Conservation (phyloP, 2,888 invertebrate species). For the Drosophila glabriapex region DNA sequence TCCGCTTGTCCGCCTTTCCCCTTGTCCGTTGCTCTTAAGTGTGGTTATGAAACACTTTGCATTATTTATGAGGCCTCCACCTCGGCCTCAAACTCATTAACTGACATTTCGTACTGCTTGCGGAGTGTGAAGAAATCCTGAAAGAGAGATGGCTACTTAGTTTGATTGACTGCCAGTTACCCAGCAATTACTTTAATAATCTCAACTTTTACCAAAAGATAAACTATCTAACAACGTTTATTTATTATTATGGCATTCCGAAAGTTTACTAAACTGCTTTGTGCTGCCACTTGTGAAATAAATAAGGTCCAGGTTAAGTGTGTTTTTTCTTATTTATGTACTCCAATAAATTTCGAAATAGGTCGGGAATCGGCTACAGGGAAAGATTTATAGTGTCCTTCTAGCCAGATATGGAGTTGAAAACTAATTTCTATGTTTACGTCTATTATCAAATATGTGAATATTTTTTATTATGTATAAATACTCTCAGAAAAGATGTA, state of each 20-base stretch:
- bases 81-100: conserved; percentile 60
- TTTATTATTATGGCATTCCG: background rate
- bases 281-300: background rate
- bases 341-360: background rate
- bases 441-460: background rate
- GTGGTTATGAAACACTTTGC: conserved; percentile 69
- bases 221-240: background rate
- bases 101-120: conserved; percentile 20
- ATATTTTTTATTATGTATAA: background rate
- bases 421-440: background rate
- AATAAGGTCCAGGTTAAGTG: background rate
- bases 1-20: background rate
- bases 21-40: conserved; percentile 29
- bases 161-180: conserved; percentile 12
- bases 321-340: background rate
- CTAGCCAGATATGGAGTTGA: background rate
- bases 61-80: conserved; percentile 60
- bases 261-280: background rate
- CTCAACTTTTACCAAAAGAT: background rate
- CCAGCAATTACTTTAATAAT: conserved; percentile 4
- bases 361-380: background rate
- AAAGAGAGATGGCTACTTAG: background rate
- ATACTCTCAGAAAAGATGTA: background rate
- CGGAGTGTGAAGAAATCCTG: background rate
- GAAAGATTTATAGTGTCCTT: background rate